These are phyloP conservation scores for Diadumene lineata DNA, from an alignment of 92 coral and sea anemone genomes.

Conservation along the genomic window DNA sequence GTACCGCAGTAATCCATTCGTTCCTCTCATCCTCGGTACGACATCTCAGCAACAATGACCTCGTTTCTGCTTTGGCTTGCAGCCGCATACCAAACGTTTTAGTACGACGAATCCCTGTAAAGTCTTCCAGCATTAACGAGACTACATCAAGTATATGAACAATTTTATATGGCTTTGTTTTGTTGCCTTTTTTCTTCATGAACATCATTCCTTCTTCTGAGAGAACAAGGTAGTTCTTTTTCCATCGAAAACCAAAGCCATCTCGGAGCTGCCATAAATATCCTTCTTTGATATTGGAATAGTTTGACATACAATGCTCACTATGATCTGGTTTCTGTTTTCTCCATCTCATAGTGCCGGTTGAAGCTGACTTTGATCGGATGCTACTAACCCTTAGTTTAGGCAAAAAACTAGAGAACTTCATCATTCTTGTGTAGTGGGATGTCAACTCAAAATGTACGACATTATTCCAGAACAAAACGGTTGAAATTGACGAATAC, in stretches of 20 bases:
- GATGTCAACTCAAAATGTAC: background rate
- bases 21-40: constrained; percentile 70
- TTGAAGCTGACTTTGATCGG: constrained; percentile 19
- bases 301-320: no score
- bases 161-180: constrained; percentile 52
- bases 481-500: background rate
- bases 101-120: constrained; percentile 59
- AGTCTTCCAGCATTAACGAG: constrained; percentile 76
- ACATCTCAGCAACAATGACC: constrained; percentile 61
- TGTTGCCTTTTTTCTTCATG: constrained; percentile 66
- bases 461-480: background rate
- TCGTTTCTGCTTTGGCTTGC: constrained; percentile 54
- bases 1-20: constrained; percentile 85
- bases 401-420: constrained; percentile 53
- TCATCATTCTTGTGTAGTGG: constrained; percentile 20
- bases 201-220: constrained; percentile 67
- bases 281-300: constrained; percentile 75
- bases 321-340: constrained; percentile 42
- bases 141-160: constrained; percentile 72
- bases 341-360: background rate
- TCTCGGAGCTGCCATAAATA: constrained; percentile 66
- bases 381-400: constrained; percentile 42
- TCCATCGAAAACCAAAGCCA: constrained; percentile 56
- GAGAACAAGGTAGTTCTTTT: constrained; percentile 67
- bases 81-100: constrained; percentile 73